Base-by-base conservation (phyloP, 2,113 vertebrate genomes). In the Oryzias curvinotus region DNA sequence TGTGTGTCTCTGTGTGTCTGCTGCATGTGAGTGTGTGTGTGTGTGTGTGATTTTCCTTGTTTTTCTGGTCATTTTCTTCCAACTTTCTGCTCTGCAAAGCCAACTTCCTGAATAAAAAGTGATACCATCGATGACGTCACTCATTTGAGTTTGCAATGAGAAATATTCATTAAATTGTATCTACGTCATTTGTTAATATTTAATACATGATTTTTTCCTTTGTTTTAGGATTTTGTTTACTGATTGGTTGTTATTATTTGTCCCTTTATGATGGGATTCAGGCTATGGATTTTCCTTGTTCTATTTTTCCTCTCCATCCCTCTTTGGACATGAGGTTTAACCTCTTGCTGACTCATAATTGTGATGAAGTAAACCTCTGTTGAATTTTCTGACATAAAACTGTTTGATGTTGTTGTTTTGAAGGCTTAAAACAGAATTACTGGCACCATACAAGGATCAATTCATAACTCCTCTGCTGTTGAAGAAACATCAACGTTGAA, bases 51-150 rank as follows among this genome's bases (percentile, higher is more conserved):
- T 69, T 60, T 26, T 71, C 36, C 57, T 44, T 4, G 43, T 56
- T 53, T 53, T 53, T n/a, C 53, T 53, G 50, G 12, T 52, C 16
- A 4, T 60, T 48, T 47, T 59, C 26, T 50, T 17, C 52, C 57
- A 48, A n/a, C 50, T 79, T 68, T 67, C 41, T 65, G 52, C 42
- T 74, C 57, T 2, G 21, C 47, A 59, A 62, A 74, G 60, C 61
- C 44, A 62, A 81, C 75, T 74, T 77, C 61, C 51, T 82, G 52
- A 72, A 63, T 79, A 69, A 68, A 67, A 79, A 71, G 67, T 77
- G 81, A 77, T 78, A 85, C 74, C 72, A 75, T 65, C 64, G 65
- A 65, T 60, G 78, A 70, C 5, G 15, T 65, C 77, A 57, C 79
- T 82, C 81, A 82, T 85, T 78, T 79, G 56, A 56, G 53, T 41